phyloP scores from a whole-genome alignment of 1,140 invertebrate species.

The Asbolus verrucosus region DNA sequence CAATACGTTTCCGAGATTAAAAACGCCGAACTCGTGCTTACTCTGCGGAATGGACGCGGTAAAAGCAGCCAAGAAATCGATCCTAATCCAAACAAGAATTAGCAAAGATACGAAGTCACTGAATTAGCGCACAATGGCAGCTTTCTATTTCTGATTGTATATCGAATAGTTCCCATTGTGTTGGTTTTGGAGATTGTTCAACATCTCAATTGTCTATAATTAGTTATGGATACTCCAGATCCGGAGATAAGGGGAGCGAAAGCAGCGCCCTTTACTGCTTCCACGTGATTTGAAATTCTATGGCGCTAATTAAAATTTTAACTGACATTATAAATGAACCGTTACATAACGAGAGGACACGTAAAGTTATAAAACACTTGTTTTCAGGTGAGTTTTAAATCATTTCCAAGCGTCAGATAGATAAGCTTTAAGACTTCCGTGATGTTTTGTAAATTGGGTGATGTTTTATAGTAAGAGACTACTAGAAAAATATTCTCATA shows the following conservation, averaged over 20 bases:
- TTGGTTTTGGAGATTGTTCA: conserved; percentile 8
- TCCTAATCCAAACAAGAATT: too few species aligned
- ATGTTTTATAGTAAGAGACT: not conserved
- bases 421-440: conserved; percentile 24
- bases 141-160: conserved; percentile 30
- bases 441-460: conserved; percentile 22
- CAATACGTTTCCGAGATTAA: too few species aligned
- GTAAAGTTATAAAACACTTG: conserved; percentile 19
- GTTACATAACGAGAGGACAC: conserved; percentile 31
- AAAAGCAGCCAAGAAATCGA: too few species aligned
- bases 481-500: conserved; percentile 22
- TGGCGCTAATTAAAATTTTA: conserved; percentile 32
- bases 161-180: conserved; percentile 18
- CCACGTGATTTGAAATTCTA: conserved; percentile 17
- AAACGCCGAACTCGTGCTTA: too few species aligned
- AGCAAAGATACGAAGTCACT: not conserved
- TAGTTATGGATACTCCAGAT: not conserved
- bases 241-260: conserved; percentile 6
- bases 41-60: too few species aligned
- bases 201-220: conserved; percentile 25
- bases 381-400: conserved; percentile 27
- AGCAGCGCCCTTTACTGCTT: conserved; percentile 26
- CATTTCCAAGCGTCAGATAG: conserved; percentile 17
- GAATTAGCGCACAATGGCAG: conserved; percentile 5
- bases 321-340: conserved; percentile 36